Conservation (phyloP, 2,113 vertebrate species). For the Calyptommatus sinebrachiatus region DNA sequence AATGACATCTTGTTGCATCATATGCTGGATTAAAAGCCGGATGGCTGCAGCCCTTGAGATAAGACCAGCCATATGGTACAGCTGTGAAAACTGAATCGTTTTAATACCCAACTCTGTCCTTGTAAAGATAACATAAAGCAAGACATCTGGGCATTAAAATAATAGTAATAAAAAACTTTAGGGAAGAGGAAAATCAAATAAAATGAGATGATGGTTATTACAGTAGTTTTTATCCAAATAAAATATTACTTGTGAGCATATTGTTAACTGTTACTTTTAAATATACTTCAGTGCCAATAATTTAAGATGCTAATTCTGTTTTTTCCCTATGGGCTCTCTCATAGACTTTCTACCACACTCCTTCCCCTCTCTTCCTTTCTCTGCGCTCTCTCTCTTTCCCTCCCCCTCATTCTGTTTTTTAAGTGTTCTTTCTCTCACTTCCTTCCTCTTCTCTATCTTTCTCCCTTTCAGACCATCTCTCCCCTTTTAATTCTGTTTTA, state of each 20-base stretch:
- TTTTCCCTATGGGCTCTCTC: neutral
- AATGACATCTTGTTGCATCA: conserved; percentile 38
- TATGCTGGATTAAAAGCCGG: conserved; percentile 38
- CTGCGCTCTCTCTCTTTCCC: too few relatives aligned
- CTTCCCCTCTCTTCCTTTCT: too few relatives aligned
- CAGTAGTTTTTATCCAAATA: neutral
- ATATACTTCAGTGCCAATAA: neutral
- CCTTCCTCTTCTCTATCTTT: too few relatives aligned
- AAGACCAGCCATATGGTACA: neutral
- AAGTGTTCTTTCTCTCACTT: too few relatives aligned
- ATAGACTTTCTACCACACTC: too few relatives aligned
- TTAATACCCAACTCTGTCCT: conserved; percentile 31
- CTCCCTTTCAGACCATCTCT: too few relatives aligned
- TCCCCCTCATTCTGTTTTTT: too few relatives aligned
- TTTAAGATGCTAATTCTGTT: neutral
- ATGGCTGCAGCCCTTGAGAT: conserved; percentile 23
- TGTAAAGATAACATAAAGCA: conserved; percentile 26
- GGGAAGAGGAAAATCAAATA: neutral
- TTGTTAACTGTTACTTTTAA: neutral
- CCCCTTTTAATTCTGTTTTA: too few relatives aligned
- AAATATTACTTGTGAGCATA: neutral
- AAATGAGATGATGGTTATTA: neutral
- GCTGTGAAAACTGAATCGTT: conserved; percentile 31
- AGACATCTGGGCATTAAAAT: conserved; percentile 29
- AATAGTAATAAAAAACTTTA: conserved; percentile 4